Percentiles rank a stretch among this genome's conserved stretches.
Evolutionary conservation across 2,113 vertebrate genomes (phyloP).

Genomic region (Chaetura pelagica): DNA sequence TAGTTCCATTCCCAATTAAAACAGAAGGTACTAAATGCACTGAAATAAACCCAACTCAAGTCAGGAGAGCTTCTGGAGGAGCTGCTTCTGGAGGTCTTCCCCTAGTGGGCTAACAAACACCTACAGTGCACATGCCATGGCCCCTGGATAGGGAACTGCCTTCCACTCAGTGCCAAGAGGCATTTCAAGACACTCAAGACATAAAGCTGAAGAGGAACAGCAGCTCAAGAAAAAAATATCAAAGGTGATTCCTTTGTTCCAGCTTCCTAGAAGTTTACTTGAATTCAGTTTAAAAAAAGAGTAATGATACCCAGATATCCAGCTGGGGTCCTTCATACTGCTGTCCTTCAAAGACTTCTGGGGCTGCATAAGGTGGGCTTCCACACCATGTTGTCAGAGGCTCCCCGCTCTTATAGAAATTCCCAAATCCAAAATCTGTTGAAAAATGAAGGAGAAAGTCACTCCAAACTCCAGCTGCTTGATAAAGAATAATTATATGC

Average conservation of each 20-base stretch:
- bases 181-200: background rate
- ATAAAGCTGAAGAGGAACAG: background rate
- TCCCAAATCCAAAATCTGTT: conserved; percentile 97
- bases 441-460: conserved; percentile 40
- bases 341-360: conserved; percentile 97
- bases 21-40: background rate
- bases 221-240: background rate
- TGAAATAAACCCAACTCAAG: background rate
- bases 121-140: background rate
- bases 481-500: background rate
- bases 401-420: conserved; percentile 95
- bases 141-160: background rate
- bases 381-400: conserved; percentile 96
- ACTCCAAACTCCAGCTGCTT: background rate
- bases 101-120: background rate
- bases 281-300: background rate
- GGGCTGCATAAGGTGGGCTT: conserved; percentile 96
- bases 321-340: conserved; percentile 98
- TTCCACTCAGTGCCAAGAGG: background rate
- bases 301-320: conserved; percentile 92
- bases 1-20: background rate
- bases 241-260: background rate
- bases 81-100: background rate
- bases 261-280: background rate
- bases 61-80: background rate